Conservation (phyloP, 92 coral and sea anemone species). For the Scolanthus callimorphus region DNA sequence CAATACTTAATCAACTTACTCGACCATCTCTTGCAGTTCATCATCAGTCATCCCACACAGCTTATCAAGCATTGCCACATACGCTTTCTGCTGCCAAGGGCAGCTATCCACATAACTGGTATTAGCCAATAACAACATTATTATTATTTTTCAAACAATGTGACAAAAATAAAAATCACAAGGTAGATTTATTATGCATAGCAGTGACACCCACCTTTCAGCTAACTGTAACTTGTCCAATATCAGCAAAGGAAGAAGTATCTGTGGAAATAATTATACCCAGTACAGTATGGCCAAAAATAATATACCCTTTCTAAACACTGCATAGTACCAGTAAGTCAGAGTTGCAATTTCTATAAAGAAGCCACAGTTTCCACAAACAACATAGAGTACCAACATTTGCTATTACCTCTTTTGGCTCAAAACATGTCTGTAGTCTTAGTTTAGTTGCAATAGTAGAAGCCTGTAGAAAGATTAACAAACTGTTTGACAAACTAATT, state of each 20-base stretch:
- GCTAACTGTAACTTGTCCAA: conserved; percentile 87
- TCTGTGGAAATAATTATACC: no score
- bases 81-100: conserved; percentile 78
- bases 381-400: no score
- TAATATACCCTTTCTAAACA: no score
- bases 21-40: conserved; percentile 71
- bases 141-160: no score
- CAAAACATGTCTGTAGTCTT: conserved; percentile 82
- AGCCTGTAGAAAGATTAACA: conserved; percentile 43
- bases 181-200: no score
- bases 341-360: no score
- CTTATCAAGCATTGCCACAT: conserved; percentile 79
- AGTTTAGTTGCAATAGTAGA: conserved; percentile 84
- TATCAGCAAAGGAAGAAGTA: conserved; percentile 76
- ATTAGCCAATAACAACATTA: background rate
- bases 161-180: no score
- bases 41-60: conserved; percentile 87
- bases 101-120: conserved; percentile 80
- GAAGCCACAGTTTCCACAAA: no score
- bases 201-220: conserved; percentile 91
- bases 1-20: conserved; percentile 35
- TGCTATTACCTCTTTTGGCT: conserved; percentile 91
- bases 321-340: no score
- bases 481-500: no score
- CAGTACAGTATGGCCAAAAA: no score